Base-by-base conservation (phyloP, 1,140 invertebrate genomes). In the Bathynomus jamesi region DNA sequence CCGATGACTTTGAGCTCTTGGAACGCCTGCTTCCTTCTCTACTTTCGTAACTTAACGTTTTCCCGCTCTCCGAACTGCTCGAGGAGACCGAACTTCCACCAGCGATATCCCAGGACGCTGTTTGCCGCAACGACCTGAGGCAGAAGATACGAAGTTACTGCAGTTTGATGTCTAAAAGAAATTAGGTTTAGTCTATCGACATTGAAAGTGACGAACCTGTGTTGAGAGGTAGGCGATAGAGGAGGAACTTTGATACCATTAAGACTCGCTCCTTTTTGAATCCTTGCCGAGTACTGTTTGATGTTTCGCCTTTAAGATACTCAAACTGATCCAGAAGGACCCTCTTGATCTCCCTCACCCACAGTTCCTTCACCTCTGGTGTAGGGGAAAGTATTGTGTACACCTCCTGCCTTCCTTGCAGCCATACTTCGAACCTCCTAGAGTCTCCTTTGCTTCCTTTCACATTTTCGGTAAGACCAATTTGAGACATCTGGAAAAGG, bases 381-480 rank as follows among this genome's bases (percentile, higher is more conserved):
- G 87, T 91, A 0, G 90, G 85, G 4, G 95, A 93, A 79, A 94
- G 93, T 78, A 96, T 89, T 2, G 92, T 94, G 82, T 95, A 91
- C n/a, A 97, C 93, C 83, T 97, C 94, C 64, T 91, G 87, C 27
- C 94, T 85, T 2, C 93, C 93, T 80, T 95, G 90, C 5, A 95
- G 83, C 94, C 95, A 98, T 71, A 98, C 87, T 85, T 98, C 94
- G 84, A 98, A 97, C 79, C 94, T 93, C 77, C 74, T 68, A 17
- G 73, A 25, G 61, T 78, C 77, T 25, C 83, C 83, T 76, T 84
- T 78, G 24, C 79, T 80, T 8, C 83, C 82, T 79, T 91, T 93
- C 0, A 96, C 90, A 0, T 90, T 94, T 83, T 97, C 94, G 3
- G 94, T 97, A 67, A 98, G 83, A 10, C 94, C 95, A 75, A 97